phyloP scores from a whole-genome alignment of 35 echinoderm and acorn worm species.

The Strongylocentrotus purpuratus region DNA sequence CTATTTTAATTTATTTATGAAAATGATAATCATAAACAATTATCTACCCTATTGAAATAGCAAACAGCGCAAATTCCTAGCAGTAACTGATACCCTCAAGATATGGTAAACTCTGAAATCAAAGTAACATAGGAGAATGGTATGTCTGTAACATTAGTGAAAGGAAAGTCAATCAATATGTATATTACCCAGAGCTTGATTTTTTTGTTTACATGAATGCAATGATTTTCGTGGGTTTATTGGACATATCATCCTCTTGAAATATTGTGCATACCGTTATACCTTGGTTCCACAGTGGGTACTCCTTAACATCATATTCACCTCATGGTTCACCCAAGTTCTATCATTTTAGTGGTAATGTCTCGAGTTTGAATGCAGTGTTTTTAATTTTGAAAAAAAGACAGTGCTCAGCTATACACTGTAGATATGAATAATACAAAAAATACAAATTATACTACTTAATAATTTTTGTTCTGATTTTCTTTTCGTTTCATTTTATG shows the following conservation, averaged over 20 bases:
- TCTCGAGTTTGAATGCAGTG: constrained; percentile 39
- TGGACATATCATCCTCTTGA: background rate
- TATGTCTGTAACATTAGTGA: background rate
- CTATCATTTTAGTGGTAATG: background rate
- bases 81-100: background rate
- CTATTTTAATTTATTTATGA: background rate
- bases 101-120: background rate
- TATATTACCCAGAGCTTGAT: background rate
- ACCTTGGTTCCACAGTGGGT: background rate
- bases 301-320: background rate
- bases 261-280: background rate
- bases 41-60: background rate
- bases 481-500: constrained; percentile 42
- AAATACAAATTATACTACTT: constrained; percentile 43
- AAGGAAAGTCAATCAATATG: background rate
- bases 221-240: background rate
- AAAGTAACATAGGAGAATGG: background rate
- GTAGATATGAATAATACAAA: constrained; percentile 37
- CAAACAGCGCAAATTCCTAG: background rate
- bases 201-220: background rate
- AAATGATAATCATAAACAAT: background rate
- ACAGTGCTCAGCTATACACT: constrained; percentile 37
- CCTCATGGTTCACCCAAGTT: background rate
- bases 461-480: constrained; percentile 43
- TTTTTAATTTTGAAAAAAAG: constrained; percentile 24